Evolutionary conservation across 2,113 vertebrate species (phyloP).

Genomic region (Scomber colias): DNA sequence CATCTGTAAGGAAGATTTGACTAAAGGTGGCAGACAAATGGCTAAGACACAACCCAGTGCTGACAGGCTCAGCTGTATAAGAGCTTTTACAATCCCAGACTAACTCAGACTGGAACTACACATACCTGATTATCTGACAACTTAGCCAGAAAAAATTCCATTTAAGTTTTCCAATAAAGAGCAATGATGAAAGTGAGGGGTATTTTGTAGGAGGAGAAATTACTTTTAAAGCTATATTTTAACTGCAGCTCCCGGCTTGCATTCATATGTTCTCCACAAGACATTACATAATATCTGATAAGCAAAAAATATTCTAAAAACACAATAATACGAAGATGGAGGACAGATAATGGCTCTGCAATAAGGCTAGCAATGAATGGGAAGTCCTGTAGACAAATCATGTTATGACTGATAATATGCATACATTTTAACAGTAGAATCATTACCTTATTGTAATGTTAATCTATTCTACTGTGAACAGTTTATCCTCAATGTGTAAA

Average conservation of each 20-base stretch:
- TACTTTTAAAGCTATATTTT: neutral
- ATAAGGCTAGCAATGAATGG: slow-evolving; percentile 6
- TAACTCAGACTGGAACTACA: slow-evolving; percentile 10
- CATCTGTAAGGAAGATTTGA: slow-evolving; percentile 52
- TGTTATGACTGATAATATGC: neutral
- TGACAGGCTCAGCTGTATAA: slow-evolving; percentile 7
- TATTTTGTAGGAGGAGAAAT: neutral
- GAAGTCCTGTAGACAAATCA: neutral
- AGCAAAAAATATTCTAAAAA: neutral
- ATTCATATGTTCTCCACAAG: neutral
- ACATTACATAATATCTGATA: slow-evolving; percentile 6
- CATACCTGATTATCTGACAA: slow-evolving; percentile 12
- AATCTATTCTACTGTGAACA: neutral
- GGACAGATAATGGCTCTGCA: neutral
- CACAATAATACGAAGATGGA: slow-evolving; percentile 4
- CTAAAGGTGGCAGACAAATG: slow-evolving; percentile 66
- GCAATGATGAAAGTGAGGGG: neutral
- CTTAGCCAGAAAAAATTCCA: neutral
- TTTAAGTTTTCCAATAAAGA: neutral
- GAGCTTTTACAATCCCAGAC: slow-evolving; percentile 20
- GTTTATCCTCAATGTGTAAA: neutral
- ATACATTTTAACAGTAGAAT: neutral
- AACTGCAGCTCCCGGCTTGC: neutral
- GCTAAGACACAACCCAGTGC: slow-evolving; percentile 16
- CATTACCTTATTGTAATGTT: neutral